Evolutionary conservation across 1,140 invertebrate species (phyloP), one percentile per base, ranked within the genome.

Genomic region (Phthorimaea operculella): DNA sequence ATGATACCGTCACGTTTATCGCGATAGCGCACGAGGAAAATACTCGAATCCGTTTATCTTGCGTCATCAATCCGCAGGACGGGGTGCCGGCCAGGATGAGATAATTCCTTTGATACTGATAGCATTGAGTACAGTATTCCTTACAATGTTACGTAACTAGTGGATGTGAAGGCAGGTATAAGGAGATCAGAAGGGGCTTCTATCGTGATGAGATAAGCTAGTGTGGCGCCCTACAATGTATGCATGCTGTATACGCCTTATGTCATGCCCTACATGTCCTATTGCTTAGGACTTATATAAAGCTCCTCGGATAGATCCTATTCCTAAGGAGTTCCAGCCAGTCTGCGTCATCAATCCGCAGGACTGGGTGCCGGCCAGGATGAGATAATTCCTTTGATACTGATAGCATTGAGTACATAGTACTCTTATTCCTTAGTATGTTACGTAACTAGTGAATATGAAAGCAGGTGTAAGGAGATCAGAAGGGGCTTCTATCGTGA

Each of bases 11-110:
- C 44, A 47, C 44, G 16, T 17, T 47, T 47, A 47, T 47, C 44
- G 44, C 44, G 44, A 47, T 47, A 47, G 44, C n/a, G 44, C 44
- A 47, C 44, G 44, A 47, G 44, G 44, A 47, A 47, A 47, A 47
- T 47, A 47, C 44, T 11, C 11, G 44, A 47, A 39, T 47, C 15
- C 44, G 12, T 14, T 47, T 47, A 47, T 47, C 44, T 39, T 15
- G 16, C 44, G 44, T 47, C 44, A 47, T 47, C 44, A 47, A 47
- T 47, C n/a, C 44, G 44, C 44, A 15, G 44, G 44, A 47, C 16
- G 44, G 16, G 42, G 42, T 15, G 14, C 10, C 42, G n/a, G 14
- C 10, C 5, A 45, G 42, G 44, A 17, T 15, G 44, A 47, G n/a
- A 47, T 47, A 47, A 47, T 47, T 47, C 44, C 44, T 47, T 47